Evolutionary conservation across 2,797 vertebrate species (phyloP).

Genomic region (Hemitrygon akajei): DNA sequence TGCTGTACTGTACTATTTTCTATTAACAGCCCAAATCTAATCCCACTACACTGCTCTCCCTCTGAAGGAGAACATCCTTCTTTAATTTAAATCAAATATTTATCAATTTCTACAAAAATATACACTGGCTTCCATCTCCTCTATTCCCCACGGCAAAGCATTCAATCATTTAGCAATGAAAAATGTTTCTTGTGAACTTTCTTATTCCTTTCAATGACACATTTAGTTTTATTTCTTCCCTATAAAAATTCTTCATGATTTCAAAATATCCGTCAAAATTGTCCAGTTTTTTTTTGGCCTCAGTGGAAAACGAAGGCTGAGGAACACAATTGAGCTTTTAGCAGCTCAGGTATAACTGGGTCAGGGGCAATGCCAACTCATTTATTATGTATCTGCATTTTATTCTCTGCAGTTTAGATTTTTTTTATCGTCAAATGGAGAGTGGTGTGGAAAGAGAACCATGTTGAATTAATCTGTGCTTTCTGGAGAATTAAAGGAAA

Average conservation of each 20-base stretch:
- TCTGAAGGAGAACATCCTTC: not conserved
- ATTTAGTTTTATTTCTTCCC: not conserved
- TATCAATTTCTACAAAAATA: not conserved
- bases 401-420: not conserved
- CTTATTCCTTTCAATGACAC: not conserved
- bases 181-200: not conserved
- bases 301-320: not conserved
- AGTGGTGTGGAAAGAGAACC: too few species aligned
- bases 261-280: not conserved
- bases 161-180: not conserved
- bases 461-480: not conserved
- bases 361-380: not conserved
- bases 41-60: not conserved
- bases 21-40: not conserved
- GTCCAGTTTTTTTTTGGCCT: not conserved
- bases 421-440: not conserved
- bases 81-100: not conserved
- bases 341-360: slow-evolving; percentile 11
- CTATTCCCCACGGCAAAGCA: not conserved
- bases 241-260: not conserved
- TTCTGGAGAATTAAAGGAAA: not conserved
- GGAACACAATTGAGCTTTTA: not conserved
- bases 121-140: not conserved
- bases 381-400: not conserved
- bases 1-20: too few species aligned